These are phyloP conservation scores for Coelogynopora nodosa DNA, from an alignment of 2,888 invertebrate species.

Conservation along the genomic window DNA sequence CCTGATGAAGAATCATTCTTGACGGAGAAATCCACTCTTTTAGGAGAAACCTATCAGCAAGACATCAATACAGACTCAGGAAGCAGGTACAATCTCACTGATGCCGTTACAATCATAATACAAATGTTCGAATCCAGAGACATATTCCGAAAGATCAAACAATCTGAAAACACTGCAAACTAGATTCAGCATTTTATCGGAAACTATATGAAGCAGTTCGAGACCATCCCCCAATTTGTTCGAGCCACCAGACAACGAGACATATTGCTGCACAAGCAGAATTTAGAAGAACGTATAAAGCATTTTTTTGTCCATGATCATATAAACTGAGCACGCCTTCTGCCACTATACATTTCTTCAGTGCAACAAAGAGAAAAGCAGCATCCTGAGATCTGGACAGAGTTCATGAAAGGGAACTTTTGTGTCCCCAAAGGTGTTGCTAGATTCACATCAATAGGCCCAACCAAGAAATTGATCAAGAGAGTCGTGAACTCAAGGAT, in stretches of 20 bases:
- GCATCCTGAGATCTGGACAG: constrained; percentile 39
- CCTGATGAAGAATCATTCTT: constrained; percentile 34
- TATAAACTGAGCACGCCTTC: constrained; percentile 41
- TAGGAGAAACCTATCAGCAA: constrained; percentile 42
- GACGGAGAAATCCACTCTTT: constrained; percentile 19
- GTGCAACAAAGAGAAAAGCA: constrained; percentile 41
- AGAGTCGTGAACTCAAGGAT: constrained; percentile 40
- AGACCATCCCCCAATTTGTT: constrained; percentile 5
- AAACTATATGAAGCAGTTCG: constrained; percentile 20
- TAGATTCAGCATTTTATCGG: background rate
- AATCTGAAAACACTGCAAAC: constrained; percentile 13
- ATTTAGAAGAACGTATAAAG: constrained; percentile 29
- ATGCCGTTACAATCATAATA: background rate
- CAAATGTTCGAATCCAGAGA: background rate
- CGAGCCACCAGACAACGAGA: constrained; percentile 17
- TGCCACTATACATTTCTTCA: constrained; percentile 42
- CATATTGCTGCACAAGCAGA: constrained; percentile 18
- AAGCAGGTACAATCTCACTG: background rate
- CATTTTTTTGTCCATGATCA: constrained; percentile 38
- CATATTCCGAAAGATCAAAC: constrained; percentile 8
- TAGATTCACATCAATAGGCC: constrained; percentile 44
- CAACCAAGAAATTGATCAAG: constrained; percentile 43
- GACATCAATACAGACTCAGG: constrained; percentile 27
- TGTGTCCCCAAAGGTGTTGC: constrained; percentile 41
- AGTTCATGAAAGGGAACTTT: constrained; percentile 43